Evolutionary conservation across 2,113 vertebrate species (phyloP).

Genomic region (Scolopax mira): DNA sequence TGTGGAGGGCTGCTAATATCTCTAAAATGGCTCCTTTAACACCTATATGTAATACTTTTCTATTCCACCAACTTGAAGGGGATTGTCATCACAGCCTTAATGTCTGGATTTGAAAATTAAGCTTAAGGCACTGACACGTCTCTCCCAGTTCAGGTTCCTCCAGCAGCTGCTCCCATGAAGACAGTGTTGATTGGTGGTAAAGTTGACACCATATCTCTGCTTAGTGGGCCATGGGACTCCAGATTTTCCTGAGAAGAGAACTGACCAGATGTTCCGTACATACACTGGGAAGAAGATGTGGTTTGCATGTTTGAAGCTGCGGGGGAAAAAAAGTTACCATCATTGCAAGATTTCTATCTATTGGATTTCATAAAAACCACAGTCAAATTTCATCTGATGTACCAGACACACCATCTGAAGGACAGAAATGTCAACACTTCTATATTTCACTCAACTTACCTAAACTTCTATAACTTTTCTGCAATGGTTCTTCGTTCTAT

Average conservation of each 20-base stretch:
- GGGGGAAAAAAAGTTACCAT: neutral
- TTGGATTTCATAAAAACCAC: neutral
- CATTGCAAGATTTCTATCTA: neutral
- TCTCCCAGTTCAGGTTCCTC: constrained; percentile 76
- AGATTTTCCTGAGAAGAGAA: constrained; percentile 84
- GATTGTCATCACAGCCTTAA: neutral
- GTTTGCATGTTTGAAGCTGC: constrained; percentile 79
- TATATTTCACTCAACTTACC: neutral
- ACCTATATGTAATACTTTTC: constrained; percentile 3
- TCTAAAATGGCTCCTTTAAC: neutral
- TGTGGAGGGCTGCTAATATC: neutral
- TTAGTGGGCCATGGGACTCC: constrained; percentile 74
- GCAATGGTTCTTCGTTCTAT: neutral
- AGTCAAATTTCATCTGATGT: neutral
- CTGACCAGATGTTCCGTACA: constrained; percentile 83
- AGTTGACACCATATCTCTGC: constrained; percentile 85
- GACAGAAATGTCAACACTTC: neutral
- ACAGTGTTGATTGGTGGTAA: constrained; percentile 97
- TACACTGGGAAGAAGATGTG: constrained; percentile 86
- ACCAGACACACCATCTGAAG: neutral
- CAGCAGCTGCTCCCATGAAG: constrained; percentile 90
- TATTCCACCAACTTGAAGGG: neutral
- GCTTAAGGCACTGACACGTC: neutral
- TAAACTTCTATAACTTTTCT: neutral
- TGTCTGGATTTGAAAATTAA: neutral